Evolutionary conservation across 2,797 vertebrate genomes (phyloP).

Genomic region (Silurus aristotelis): DNA sequence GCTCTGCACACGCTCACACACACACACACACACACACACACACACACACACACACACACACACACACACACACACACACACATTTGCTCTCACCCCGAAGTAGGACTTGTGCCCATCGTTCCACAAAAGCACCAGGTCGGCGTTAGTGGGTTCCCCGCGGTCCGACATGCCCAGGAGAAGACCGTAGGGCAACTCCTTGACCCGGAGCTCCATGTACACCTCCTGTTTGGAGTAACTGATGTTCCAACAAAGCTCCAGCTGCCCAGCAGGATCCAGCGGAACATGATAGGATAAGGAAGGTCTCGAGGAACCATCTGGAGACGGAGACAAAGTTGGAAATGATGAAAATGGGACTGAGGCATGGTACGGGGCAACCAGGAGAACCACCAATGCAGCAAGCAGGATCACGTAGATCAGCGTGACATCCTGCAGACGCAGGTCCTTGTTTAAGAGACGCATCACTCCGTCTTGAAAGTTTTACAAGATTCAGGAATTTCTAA

Average conservation of each 20-base stretch:
- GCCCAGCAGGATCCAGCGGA: slow-evolving; percentile 81
- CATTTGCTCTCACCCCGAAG: slow-evolving; percentile 73
- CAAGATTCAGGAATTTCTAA: background rate
- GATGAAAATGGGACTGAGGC: slow-evolving; percentile 57
- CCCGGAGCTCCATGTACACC: slow-evolving; percentile 80
- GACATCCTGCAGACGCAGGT: slow-evolving; percentile 79
- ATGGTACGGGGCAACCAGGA: slow-evolving; percentile 88
- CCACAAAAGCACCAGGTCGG: slow-evolving; percentile 90
- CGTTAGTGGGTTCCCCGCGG: slow-evolving; percentile 82
- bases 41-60: too few species aligned
- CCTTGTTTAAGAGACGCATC: slow-evolving; percentile 71
- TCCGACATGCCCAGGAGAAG: slow-evolving; percentile 92
- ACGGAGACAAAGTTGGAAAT: slow-evolving; percentile 1
- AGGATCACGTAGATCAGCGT: slow-evolving; percentile 88
- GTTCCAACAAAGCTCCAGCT: slow-evolving; percentile 88
- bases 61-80: background rate
- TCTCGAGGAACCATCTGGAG: slow-evolving; percentile 36
- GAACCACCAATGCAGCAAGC: slow-evolving; percentile 82
- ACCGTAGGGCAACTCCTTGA: slow-evolving; percentile 74
- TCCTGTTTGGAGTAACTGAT: slow-evolving; percentile 81
- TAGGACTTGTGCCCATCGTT: slow-evolving; percentile 75
- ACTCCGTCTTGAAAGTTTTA: background rate
- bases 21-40: too few species aligned
- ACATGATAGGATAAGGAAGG: slow-evolving; percentile 80
- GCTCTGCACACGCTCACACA: too few species aligned